These are phyloP conservation scores for Podarcis cretensis DNA, from an alignment of 2,113 vertebrate genomes.

Conservation along the genomic window DNA sequence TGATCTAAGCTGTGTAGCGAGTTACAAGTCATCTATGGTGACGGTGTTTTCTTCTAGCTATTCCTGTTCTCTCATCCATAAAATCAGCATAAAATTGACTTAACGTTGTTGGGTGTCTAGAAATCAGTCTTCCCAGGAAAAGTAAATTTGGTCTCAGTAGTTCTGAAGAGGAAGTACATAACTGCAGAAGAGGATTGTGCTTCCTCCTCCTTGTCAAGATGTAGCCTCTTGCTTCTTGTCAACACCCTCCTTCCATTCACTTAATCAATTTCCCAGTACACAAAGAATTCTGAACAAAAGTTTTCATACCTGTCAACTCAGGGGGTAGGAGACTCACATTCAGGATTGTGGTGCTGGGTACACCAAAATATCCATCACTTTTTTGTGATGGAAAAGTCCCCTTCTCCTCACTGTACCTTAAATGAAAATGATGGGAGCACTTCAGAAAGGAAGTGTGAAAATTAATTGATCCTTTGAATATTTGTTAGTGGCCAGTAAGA, in stretches of 20 bases:
- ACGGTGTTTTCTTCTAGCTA: conserved; percentile 38
- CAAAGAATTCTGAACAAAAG: neutral
- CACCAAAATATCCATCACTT: neutral
- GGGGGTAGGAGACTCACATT: neutral
- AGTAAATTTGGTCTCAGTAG: conserved; percentile 69
- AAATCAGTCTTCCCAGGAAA: conserved; percentile 63
- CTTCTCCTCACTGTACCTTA: neutral
- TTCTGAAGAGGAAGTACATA: conserved; percentile 73
- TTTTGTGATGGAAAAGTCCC: neutral
- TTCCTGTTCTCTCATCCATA: conserved; percentile 82
- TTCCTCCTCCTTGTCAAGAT: conserved; percentile 27
- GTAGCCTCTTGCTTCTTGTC: neutral
- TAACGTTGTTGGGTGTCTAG: conserved; percentile 65
- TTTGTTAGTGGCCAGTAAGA: neutral
- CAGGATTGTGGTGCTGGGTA: neutral
- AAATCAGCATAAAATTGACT: conserved; percentile 86
- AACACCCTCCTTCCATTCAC: neutral
- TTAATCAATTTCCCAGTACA: neutral
- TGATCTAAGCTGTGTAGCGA: neutral
- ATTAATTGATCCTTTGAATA: neutral
- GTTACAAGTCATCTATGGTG: neutral
- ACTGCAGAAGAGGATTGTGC: conserved; percentile 79
- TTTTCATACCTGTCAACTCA: neutral
- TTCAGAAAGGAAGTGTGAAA: neutral
- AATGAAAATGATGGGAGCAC: neutral